phyloP scores from a whole-genome alignment of 2,888 invertebrate species.

The Auanema sp. region DNA sequence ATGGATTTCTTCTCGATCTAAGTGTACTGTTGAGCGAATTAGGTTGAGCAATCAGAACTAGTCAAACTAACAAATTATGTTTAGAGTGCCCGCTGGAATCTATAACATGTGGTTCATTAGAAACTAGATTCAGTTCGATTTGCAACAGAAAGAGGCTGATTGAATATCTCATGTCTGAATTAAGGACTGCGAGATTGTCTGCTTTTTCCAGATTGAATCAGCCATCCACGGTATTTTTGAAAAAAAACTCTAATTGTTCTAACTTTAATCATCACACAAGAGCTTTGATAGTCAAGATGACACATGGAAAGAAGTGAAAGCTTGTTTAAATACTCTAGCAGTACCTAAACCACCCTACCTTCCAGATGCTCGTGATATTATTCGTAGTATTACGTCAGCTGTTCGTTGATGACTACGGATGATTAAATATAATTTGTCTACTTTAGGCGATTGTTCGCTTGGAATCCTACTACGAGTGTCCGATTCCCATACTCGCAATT shows the following conservation, averaged over 20 bases:
- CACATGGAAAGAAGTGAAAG: background rate
- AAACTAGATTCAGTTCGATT: slow-evolving; percentile 22
- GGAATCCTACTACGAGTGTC: background rate
- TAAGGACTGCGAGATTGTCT: slow-evolving; percentile 29
- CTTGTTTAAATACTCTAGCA: background rate
- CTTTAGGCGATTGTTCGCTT: background rate
- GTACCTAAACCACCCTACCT: slow-evolving; percentile 1
- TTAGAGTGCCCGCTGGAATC: slow-evolving; percentile 44
- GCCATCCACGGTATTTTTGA: slow-evolving; percentile 3
- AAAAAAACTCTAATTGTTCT: background rate
- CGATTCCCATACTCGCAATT: background rate
- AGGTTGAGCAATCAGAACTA: slow-evolving; percentile 15
- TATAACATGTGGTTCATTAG: slow-evolving; percentile 36
- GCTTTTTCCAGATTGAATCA: slow-evolving; percentile 17
- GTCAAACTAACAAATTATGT: slow-evolving; percentile 2
- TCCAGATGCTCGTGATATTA: no score
- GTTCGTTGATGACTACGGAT: background rate
- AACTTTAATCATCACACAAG: slow-evolving; percentile 12
- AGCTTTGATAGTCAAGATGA: slow-evolving; percentile 21
- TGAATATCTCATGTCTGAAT: slow-evolving; percentile 26
- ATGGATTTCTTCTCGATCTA: slow-evolving; percentile 42
- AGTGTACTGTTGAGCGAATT: slow-evolving; percentile 44
- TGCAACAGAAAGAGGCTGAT: slow-evolving; percentile 22
- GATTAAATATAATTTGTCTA: background rate
- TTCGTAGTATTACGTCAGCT: no score